phyloP scores from a whole-genome alignment of 1,140 invertebrate genomes.

The Vanessa tameamea region DNA sequence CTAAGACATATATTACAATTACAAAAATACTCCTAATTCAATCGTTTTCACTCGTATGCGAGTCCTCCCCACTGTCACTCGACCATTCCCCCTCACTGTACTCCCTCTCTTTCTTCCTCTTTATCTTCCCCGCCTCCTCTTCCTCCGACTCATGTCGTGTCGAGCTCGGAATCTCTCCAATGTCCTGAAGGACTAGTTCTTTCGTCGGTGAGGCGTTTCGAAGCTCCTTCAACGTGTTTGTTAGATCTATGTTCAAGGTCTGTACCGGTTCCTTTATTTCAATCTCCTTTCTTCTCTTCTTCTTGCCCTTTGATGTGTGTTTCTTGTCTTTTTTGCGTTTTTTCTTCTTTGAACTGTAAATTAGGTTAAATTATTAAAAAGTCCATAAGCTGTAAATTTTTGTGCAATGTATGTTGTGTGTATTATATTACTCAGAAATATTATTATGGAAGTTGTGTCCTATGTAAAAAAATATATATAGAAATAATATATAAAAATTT shows the following conservation, averaged over 20 bases:
- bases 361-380: not conserved
- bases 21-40: constrained; percentile 4
- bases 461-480: too few species aligned
- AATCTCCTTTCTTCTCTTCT: constrained; percentile 45
- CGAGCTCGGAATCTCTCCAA: constrained; percentile 37
- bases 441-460: too few species aligned
- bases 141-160: constrained; percentile 36
- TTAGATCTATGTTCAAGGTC: constrained; percentile 60
- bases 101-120: constrained; percentile 55
- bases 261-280: constrained; percentile 37
- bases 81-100: constrained; percentile 77
- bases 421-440: too few species aligned
- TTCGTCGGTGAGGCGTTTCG: constrained; percentile 62
- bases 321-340: constrained; percentile 66
- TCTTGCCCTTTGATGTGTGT: constrained; percentile 54
- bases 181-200: constrained; percentile 50
- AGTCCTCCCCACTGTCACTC: constrained; percentile 62
- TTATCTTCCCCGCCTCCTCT: constrained; percentile 45
- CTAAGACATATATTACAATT: not conserved
- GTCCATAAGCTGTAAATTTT: too few species aligned
- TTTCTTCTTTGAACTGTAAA: constrained; percentile 58
- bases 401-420: too few species aligned
- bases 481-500: too few species aligned
- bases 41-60: constrained; percentile 31
- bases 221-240: constrained; percentile 63